Base-by-base conservation (phyloP, 2,113 vertebrate species). In the human (Homo sapiens) region DNA sequence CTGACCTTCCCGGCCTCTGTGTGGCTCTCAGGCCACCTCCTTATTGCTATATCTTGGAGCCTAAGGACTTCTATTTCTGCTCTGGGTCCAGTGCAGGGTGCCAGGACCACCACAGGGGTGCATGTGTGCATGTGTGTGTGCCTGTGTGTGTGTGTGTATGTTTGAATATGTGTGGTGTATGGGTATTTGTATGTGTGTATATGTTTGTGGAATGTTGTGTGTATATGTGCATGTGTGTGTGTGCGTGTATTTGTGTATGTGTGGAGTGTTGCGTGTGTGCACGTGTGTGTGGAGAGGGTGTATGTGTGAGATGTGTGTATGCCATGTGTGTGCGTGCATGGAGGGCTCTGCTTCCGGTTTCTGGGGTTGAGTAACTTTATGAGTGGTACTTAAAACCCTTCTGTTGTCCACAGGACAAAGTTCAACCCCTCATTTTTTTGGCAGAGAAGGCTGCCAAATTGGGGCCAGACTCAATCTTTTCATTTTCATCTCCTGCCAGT, bases 401-500 rank as follows among this genome's bases (percentile, higher is more conserved):
- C 18, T 68, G 40, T 66, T 18, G 18, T 88, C 73, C 35, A 40
- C 30, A 70, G 93, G 70, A 68, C 94, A 52, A 14, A 90, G 88
- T 94, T 78, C 83, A 76, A 4, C 93, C 32, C 68, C 61, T 75
- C 25, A 0, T 50, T 78, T 89, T 86, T 76, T 72, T 61, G 82
- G 59, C 78, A 83, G 82, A 86, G 59, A 18, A 52, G 92, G 70
- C 64, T 4, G 43, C n/a, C n/a, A n/a, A 32, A 18, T 83, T 61
- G 95, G 93, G 89, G 85, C 73, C 52, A 27, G 1, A 22, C 38
- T 81, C 75, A 40, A 8, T 64, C 52, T 52, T 91, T 79, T 52
- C 25, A 35, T 92, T 90, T 78, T 89, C 55, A 55, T 89, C 45
- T 64, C 61, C 83, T 92, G 91, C 94, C 96, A 86, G 40, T 43